Evolutionary conservation across 1,140 invertebrate genomes (phyloP).

Genomic region (Tetramorium alpestre): DNA sequence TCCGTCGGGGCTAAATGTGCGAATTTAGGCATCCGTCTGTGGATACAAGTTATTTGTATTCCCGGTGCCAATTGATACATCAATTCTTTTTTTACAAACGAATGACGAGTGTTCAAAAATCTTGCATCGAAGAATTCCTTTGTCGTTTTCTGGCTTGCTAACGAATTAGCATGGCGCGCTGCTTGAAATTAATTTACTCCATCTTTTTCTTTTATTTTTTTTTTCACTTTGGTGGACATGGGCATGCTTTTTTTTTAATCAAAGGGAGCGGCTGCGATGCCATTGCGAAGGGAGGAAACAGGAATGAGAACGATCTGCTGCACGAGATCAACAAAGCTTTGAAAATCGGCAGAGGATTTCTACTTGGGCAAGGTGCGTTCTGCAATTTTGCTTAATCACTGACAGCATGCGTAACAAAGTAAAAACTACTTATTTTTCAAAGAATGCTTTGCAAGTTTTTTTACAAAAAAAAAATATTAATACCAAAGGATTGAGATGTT

Average conservation of each 20-base stretch:
- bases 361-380: slow-evolving; percentile 86
- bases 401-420: slow-evolving; percentile 44
- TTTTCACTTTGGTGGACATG: slow-evolving; percentile 60
- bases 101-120: not conserved
- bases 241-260: slow-evolving; percentile 79
- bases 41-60: slow-evolving; percentile 26
- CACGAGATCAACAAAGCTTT: slow-evolving; percentile 89
- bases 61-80: not conserved
- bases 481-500: not conserved
- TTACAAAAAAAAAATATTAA: not conserved
- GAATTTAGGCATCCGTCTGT: slow-evolving; percentile 43
- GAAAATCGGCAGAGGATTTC: slow-evolving; percentile 88
- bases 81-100: not conserved
- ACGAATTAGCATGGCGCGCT: not conserved
- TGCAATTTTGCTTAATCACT: slow-evolving; percentile 40
- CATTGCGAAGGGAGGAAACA: slow-evolving; percentile 72
- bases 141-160: not conserved
- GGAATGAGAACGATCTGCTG: slow-evolving; percentile 85
- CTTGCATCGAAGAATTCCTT: not conserved
- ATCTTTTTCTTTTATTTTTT: slow-evolving; percentile 16
- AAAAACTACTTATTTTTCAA: not conserved
- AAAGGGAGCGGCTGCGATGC: slow-evolving; percentile 73
- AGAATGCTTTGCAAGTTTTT: not conserved
- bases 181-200: slow-evolving; percentile 6
- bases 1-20: slow-evolving; percentile 34